phyloP scores from a whole-genome alignment of 1,140 invertebrate genomes.

The Panagrolaimus sp. region DNA sequence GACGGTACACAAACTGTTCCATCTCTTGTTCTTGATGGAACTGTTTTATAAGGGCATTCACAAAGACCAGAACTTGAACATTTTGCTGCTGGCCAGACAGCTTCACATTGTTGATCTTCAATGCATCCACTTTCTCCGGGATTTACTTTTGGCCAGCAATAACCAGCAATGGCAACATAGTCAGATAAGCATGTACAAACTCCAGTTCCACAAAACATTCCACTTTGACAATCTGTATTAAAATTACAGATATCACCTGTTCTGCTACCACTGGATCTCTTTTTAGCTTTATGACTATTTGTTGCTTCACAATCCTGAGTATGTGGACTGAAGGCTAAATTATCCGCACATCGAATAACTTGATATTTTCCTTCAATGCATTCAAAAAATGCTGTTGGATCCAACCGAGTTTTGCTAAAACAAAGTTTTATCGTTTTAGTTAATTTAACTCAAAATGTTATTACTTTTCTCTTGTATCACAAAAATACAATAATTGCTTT shows the following conservation, averaged over 20 bases:
- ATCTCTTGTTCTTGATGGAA: slow-evolving; percentile 50
- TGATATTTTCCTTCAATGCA: slow-evolving; percentile 31
- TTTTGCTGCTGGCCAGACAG: slow-evolving; percentile 55
- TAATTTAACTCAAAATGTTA: too few relatives aligned
- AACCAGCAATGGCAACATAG: slow-evolving; percentile 55
- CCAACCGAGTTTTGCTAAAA: slow-evolving; percentile 27
- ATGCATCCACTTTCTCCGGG: slow-evolving; percentile 55
- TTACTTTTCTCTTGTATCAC: slow-evolving; percentile 30
- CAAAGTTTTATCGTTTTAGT: not conserved
- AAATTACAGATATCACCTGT: slow-evolving; percentile 43
- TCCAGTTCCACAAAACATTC: slow-evolving; percentile 57
- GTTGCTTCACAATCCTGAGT: slow-evolving; percentile 21
- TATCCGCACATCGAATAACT: slow-evolving; percentile 17
- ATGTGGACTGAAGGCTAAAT: slow-evolving; percentile 17
- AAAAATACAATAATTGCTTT: slow-evolving; percentile 26
- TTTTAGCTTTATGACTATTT: slow-evolving; percentile 27
- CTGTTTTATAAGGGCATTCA: slow-evolving; percentile 51
- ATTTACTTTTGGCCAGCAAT: slow-evolving; percentile 58
- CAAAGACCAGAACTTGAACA: slow-evolving; percentile 48
- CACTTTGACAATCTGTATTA: slow-evolving; percentile 48
- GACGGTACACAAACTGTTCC: slow-evolving; percentile 50
- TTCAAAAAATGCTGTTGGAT: slow-evolving; percentile 25
- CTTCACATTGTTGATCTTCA: slow-evolving; percentile 53
- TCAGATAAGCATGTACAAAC: slow-evolving; percentile 52
- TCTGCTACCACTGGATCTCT: slow-evolving; percentile 27